phyloP scores from a whole-genome alignment of 2,888 invertebrate genomes.

The Gonocerus acuteangulatus region DNA sequence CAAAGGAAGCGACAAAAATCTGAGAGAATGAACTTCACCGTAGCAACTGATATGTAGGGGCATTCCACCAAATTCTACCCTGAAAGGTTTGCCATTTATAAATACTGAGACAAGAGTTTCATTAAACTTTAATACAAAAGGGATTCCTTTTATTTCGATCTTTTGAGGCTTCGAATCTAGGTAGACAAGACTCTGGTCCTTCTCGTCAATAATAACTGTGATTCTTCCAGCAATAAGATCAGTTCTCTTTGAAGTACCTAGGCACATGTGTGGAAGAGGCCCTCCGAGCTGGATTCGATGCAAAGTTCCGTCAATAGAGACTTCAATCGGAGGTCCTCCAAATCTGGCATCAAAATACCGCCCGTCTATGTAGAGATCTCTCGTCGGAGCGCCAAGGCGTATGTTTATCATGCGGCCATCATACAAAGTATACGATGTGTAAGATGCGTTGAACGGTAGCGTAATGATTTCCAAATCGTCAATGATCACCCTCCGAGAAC shows the following conservation, averaged over 20 bases:
- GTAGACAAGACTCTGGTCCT: conserved; percentile 65
- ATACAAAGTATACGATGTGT: conserved; percentile 59
- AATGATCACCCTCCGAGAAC: conserved; percentile 62
- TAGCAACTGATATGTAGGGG: no score
- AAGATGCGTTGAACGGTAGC: conserved; percentile 42
- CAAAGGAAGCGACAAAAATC: no score
- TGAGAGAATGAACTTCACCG: no score
- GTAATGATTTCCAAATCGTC: conserved; percentile 50
- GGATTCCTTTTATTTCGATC: conserved; percentile 56
- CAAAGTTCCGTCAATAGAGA: conserved; percentile 69
- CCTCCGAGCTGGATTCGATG: conserved; percentile 76
- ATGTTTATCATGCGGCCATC: conserved; percentile 53
- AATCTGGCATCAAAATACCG: conserved; percentile 87
- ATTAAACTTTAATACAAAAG: conserved; percentile 69
- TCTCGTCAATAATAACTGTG: conserved; percentile 73
- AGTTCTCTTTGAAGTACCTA: conserved; percentile 65
- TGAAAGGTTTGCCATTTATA: conserved; percentile 68
- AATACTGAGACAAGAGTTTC: conserved; percentile 68
- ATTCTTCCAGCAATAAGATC: conserved; percentile 80
- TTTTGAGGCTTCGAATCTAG: conserved; percentile 76
- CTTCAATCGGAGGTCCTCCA: conserved; percentile 75
- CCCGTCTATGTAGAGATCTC: conserved; percentile 83
- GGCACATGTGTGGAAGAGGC: conserved; percentile 86
- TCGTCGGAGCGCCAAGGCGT: conserved; percentile 82
- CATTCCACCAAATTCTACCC: no score